Evolutionary conservation across 2,888 invertebrate species (phyloP).

Genomic region (Chesias legatella): DNA sequence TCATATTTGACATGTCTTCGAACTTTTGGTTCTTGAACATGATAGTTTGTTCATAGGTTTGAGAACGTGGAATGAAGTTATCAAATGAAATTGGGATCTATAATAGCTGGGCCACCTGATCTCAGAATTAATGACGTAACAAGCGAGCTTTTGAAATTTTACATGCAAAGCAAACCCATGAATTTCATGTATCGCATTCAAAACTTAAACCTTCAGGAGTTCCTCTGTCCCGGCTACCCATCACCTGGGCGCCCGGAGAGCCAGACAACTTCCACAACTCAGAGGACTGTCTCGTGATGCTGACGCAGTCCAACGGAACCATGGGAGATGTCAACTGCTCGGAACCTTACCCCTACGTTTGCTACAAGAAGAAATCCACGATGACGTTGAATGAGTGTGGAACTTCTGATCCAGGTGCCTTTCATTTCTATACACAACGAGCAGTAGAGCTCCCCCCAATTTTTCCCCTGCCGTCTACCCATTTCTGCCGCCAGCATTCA

Average conservation of each 20-base stretch:
- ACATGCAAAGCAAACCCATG: background rate
- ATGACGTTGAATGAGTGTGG: constrained; percentile 20
- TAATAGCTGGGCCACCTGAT: no score
- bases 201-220: constrained; percentile 7
- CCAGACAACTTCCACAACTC: constrained; percentile 17
- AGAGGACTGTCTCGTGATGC: constrained; percentile 20
- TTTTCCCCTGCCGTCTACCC: no score
- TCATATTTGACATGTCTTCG: no score
- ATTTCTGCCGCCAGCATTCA: no score
- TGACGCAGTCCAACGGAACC: constrained; percentile 10
- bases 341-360: constrained; percentile 24
- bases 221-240: constrained; percentile 10
- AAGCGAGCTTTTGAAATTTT: background rate
- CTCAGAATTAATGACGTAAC: no score
- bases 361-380: constrained; percentile 16
- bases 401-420: constrained; percentile 23
- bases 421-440: no score
- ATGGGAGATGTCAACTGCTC: constrained; percentile 21
- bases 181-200: no score
- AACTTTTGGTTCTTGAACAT: no score
- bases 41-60: no score
- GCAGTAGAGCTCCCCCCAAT: no score
- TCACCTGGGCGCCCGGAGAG: constrained; percentile 14
- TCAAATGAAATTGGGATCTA: no score
- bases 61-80: no score